Evolutionary conservation across 64 coral and sea anemone genomes (phyloP), one percentile per base, ranked within the genome.

Genomic region (Porites australiensis): DNA sequence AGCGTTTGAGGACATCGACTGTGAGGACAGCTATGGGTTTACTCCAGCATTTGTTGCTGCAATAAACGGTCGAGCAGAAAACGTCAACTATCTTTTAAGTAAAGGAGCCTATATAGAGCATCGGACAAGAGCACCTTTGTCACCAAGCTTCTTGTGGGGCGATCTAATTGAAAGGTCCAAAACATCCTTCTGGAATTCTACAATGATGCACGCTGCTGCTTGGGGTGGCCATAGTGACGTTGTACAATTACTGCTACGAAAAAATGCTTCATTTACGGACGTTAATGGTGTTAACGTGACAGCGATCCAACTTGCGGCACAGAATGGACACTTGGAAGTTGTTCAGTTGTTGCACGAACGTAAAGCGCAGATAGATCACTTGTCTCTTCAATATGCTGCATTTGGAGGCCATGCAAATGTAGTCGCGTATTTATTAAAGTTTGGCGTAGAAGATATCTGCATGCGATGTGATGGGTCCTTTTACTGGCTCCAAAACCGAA

Each of bases 11-110:
- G 5, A 73, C 20, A 23, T 97, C 37, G 92, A 97, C 71, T 65
- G 89, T 70, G 82, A 88, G 49, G 95, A 97, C 47, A 23, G 6
- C 13, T 79, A 83, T 27, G 92, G 92, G 0, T 67, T 77, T 55
- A 97, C 95, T 15, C 95, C 95, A 91, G 88, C 67, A 58, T 97
- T 97, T 52, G 8, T 37, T 43, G 92, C 95, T 27, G 92, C 75
- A 8, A 66, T 53, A 52, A 79, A 20, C 4, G 92, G 79, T 43
- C 89, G 64, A 6, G 6, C 65, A 27, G n/a, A 70, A 7, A 94
- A 83, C 58, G 79, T 97, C 1, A 44, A 75, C 0, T 87, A 82
- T 67, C 64, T 97, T 3, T 2, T 64, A 46, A 47, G 64, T 9
- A 60, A 60, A 8, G 95, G 95, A 16, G 95, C 95, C 13, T 55